phyloP scores from a whole-genome alignment of 2,113 vertebrate species.

The Rhodinocichla rosea region DNA sequence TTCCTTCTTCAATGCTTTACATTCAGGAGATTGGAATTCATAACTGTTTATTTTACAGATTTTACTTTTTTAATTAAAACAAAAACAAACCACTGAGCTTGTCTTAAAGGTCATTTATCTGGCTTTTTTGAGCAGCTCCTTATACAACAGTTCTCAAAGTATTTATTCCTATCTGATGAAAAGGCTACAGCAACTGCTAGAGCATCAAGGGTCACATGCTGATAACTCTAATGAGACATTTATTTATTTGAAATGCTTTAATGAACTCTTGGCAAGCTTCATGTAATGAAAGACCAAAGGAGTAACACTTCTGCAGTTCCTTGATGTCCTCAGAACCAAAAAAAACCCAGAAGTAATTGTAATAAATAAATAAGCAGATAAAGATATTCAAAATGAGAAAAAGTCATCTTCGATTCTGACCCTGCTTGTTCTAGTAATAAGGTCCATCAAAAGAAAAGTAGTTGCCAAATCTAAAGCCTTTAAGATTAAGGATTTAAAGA shows the following conservation, averaged over 20 bases:
- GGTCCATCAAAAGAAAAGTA: neutral
- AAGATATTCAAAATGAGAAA: neutral
- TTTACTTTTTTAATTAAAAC: neutral
- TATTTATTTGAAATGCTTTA: neutral
- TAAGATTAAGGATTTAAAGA: conserved; percentile 12
- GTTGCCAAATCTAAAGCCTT: neutral
- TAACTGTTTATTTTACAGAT: neutral
- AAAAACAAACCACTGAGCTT: neutral
- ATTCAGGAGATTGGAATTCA: neutral
- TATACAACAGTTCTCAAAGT: neutral
- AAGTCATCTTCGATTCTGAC: neutral
- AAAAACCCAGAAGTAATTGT: neutral
- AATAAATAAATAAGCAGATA: conserved; percentile 36
- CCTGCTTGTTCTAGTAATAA: neutral
- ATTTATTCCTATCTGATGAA: neutral
- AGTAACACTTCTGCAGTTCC: neutral
- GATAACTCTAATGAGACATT: neutral
- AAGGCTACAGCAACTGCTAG: neutral
- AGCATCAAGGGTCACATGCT: neutral
- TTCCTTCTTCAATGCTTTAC: neutral
- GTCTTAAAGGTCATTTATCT: neutral
- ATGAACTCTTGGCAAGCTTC: neutral
- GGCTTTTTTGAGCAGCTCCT: neutral
- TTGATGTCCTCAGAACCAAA: neutral
- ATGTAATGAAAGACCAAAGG: neutral